Evolutionary conservation across 1,140 invertebrate genomes (phyloP), one percentile per base, ranked within the genome.

Genomic region (Sweltsa coloradensis): DNA sequence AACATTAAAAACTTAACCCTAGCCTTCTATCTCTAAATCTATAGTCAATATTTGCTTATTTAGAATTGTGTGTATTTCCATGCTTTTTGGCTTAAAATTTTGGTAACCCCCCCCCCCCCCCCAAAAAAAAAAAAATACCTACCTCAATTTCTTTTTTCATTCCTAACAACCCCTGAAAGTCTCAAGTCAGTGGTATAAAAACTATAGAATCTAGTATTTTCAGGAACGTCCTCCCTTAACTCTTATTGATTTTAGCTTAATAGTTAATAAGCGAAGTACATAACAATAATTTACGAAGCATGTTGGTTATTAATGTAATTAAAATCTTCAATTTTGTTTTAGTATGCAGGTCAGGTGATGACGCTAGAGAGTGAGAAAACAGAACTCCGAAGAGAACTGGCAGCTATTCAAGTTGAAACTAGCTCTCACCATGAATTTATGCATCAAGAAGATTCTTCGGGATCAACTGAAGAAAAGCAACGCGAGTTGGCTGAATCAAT

Each of bases 401-500:
- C 53, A 27, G 49, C 52, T 16, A 31, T 58, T n/a, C 57, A 58
- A 27, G 41, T 54, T 42, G 58, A 60, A 48, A 52, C 47, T n/a
- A 42, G 41, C 18, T 53, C 55, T 4, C 51, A 51, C 13, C 29
- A 51, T 26, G 47, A 57, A 29, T 18, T 48, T n/a, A 50, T 23
- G 24, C 36, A 9, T 29, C 50, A 36, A 34, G 45, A 26, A 36
- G 45, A 41, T 14, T 51, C 45, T 31, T 45, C 44, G 3, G 52
- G 53, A 19, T 48, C 53, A 13, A 50, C 52, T n/a, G 49, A 54
- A 16, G 65, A 62, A 39, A 63, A 60, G n/a, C 64, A 70, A 51
- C 65, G 64, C 34, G 67, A 75, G 49, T 56, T 77, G 16, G 65
- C 72, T 50, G 70, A 74, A 48, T 60, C 68, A 40, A 52, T 79